Percentiles rank a stretch among this genome's conserved stretches.
These are phyloP conservation scores for Ctena decussata DNA, from an alignment of 2,888 invertebrate species.

Conservation along the genomic window DNA sequence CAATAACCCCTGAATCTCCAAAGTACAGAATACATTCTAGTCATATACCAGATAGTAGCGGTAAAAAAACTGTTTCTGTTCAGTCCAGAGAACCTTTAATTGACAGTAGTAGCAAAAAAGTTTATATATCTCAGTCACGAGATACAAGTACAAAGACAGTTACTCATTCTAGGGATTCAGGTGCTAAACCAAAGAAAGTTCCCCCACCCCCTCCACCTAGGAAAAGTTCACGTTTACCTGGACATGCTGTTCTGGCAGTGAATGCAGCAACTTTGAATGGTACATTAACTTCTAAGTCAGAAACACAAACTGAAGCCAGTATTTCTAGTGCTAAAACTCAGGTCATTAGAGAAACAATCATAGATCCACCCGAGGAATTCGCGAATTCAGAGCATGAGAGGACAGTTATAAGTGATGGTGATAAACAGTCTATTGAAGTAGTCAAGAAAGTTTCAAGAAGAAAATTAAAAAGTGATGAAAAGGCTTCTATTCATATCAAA, in stretches of 20 bases:
- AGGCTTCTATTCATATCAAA: slow-evolving; percentile 8
- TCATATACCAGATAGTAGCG: slow-evolving; percentile 21
- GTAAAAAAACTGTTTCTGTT: slow-evolving; percentile 16
- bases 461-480: slow-evolving; percentile 49
- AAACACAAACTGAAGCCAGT: not conserved
- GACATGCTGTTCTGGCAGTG: slow-evolving; percentile 61
- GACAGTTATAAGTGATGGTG: slow-evolving; percentile 34
- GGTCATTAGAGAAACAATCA: slow-evolving; percentile 14
- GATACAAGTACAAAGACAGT: not conserved
- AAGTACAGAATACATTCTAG: slow-evolving; percentile 59
- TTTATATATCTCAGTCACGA: not conserved
- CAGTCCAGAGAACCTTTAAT: slow-evolving; percentile 48
- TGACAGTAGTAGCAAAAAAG: not conserved
- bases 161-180: slow-evolving; percentile 32
- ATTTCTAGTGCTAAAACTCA: not conserved
- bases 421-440: slow-evolving; percentile 32
- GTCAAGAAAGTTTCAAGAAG: slow-evolving; percentile 44
- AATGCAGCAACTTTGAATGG: slow-evolving; percentile 67
- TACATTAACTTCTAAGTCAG: slow-evolving; percentile 16
- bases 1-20: slow-evolving; percentile 63
- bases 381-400: slow-evolving; percentile 50
- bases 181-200: slow-evolving; percentile 76
- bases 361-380: slow-evolving; percentile 64
- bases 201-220: slow-evolving; percentile 85
- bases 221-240: slow-evolving; percentile 77